Conservation (phyloP, 2,888 invertebrate genomes). For the Chymomyza amoena region DNA sequence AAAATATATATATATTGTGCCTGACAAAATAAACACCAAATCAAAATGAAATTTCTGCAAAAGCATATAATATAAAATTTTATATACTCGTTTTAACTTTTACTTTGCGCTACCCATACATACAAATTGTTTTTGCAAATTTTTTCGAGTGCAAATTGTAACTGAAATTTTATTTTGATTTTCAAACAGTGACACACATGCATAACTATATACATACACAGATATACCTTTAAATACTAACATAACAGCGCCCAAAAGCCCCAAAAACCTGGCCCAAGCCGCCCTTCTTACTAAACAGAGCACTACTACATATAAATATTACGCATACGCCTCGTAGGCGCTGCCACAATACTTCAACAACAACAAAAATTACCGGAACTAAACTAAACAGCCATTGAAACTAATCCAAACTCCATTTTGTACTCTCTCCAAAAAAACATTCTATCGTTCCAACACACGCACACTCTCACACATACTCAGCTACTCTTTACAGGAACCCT, state of each 20-base stretch:
- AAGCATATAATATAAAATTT: constrained; percentile 20
- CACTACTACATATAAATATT: constrained; percentile 14
- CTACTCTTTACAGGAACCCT: constrained; percentile 19
- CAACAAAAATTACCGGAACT: neutral
- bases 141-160: constrained; percentile 36
- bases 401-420: neutral
- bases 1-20: constrained; percentile 31
- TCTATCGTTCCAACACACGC: neutral
- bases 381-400: neutral
- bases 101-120: constrained; percentile 68
- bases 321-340: constrained; percentile 39
- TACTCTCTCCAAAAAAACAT: neutral
- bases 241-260: constrained; percentile 46
- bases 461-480: constrained; percentile 30
- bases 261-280: constrained; percentile 53
- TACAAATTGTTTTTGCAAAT: constrained; percentile 44
- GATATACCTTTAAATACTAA: constrained; percentile 27
- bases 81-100: constrained; percentile 53
- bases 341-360: constrained; percentile 6
- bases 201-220: constrained; percentile 2
- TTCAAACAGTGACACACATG: constrained; percentile 34
- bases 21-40: constrained; percentile 75
- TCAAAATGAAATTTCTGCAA: constrained; percentile 77
- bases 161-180: constrained; percentile 78
- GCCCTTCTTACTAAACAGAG: constrained; percentile 7